These are phyloP conservation scores for Matsumyia berberina DNA, from an alignment of 2,888 invertebrate species.

Conservation along the genomic window DNA sequence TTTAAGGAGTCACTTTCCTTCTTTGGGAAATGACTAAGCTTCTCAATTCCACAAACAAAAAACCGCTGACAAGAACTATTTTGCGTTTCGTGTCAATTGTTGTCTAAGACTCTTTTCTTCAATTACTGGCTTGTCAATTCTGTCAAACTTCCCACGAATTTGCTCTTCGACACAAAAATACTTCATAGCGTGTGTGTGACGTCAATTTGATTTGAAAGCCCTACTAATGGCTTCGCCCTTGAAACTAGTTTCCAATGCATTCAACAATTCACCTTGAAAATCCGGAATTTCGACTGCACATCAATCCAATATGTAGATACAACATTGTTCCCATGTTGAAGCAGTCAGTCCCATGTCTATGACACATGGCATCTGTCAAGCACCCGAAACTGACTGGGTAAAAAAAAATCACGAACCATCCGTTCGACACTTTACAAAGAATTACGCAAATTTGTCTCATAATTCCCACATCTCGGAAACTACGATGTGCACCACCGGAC, in stretches of 20 bases:
- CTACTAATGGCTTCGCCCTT: not conserved
- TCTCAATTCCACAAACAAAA: too few species aligned
- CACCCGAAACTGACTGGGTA: not conserved
- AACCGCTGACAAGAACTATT: too few species aligned
- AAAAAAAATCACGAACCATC: constrained; percentile 9
- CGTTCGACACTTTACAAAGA: constrained; percentile 17
- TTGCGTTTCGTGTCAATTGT: too few species aligned
- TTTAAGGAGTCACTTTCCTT: too few species aligned
- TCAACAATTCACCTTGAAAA: constrained; percentile 33
- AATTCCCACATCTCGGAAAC: constrained; percentile 15
- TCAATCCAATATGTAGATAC: constrained; percentile 5
- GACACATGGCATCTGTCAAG: constrained; percentile 29
- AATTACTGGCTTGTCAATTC: too few species aligned
- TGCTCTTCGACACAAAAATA: too few species aligned
- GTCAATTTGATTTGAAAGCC: not conserved
- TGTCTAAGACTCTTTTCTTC: too few species aligned
- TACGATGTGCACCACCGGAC: constrained; percentile 4
- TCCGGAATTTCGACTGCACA: constrained; percentile 38
- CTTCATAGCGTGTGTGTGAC: too few species aligned
- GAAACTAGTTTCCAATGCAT: constrained; percentile 20
- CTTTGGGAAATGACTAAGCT: too few species aligned
- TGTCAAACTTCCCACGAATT: not conserved
- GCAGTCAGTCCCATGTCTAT: not conserved
- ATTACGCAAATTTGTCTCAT: constrained; percentile 25
- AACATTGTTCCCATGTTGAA: not conserved